A percentile compares a stretch with the other conserved stretches of the same genome.
Conservation (phyloP, 2,113 vertebrate genomes). For the Diadophis punctatus region DNA sequence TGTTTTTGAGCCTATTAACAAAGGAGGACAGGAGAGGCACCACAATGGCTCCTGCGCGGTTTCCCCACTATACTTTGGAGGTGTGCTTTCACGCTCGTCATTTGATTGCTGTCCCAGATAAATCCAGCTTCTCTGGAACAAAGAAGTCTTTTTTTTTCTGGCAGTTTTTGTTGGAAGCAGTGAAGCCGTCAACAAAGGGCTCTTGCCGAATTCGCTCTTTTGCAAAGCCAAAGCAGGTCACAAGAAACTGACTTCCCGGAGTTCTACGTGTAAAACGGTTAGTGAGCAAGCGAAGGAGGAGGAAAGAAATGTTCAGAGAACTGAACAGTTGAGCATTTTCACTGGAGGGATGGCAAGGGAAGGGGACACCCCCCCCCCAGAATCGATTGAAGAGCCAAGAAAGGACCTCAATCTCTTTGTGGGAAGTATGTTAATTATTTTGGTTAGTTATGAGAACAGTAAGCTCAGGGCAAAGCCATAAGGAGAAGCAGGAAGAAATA, state of each 20-base stretch:
- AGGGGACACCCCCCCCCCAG: no score
- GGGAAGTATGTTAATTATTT: neutral
- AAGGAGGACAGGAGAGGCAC: neutral
- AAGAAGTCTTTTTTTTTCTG: neutral
- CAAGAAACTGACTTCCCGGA: neutral
- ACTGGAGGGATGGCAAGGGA: no score
- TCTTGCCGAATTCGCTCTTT: neutral
- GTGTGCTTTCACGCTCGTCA: neutral
- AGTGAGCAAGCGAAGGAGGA: neutral
- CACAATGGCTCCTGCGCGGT: accelerated
- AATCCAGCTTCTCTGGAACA: neutral
- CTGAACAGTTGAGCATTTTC: neutral
- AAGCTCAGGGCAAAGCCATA: neutral
- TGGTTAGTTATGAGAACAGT: neutral
- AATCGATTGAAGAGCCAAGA: neutral
- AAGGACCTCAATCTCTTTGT: neutral
- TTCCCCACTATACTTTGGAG: neutral
- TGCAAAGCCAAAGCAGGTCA: neutral
- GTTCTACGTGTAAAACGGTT: neutral
- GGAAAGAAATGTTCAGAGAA: neutral
- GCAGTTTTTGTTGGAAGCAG: neutral
- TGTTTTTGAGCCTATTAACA: neutral
- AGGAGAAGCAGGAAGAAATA: neutral
- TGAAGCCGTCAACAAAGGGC: neutral
- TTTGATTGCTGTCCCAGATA: neutral